Evolutionary conservation across 2,888 invertebrate species (phyloP).

Genomic region (Alloplasta piceator): DNA sequence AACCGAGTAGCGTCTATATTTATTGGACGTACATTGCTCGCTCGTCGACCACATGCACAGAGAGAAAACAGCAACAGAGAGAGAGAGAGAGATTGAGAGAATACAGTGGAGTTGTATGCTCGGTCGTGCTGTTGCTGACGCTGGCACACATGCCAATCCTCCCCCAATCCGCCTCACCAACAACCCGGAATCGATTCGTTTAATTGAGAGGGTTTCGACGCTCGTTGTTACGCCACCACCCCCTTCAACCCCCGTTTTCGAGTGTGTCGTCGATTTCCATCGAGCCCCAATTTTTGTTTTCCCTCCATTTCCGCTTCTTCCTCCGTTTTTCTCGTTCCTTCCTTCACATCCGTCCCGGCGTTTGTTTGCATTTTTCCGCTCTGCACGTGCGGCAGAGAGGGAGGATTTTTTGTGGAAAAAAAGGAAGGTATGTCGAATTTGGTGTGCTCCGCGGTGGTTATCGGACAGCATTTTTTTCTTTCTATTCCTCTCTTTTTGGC

Average conservation of each 20-base stretch:
- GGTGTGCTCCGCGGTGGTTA: constrained; percentile 66
- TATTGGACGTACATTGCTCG: constrained; percentile 68
- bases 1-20: constrained; percentile 68
- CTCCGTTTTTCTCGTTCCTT: constrained; percentile 11
- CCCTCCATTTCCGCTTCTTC: constrained; percentile 7
- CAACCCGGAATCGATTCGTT: constrained; percentile 75
- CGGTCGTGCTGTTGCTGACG: constrained; percentile 60
- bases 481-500: constrained; percentile 45
- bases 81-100: constrained; percentile 53
- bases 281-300: neutral
- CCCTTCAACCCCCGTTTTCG: constrained; percentile 27
- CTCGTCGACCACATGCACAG: constrained; percentile 54
- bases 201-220: constrained; percentile 77
- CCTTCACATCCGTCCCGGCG: constrained; percentile 15
- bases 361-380: constrained; percentile 29
- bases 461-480: constrained; percentile 1
- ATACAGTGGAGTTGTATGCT: constrained; percentile 54
- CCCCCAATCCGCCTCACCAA: constrained; percentile 35
- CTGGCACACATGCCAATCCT: constrained; percentile 53
- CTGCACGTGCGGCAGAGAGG: neutral
- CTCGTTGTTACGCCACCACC: constrained; percentile 53
- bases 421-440: constrained; percentile 73
- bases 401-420: too few species aligned
- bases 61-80: constrained; percentile 39
- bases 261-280: constrained; percentile 54